These are phyloP conservation scores for Aptenodytes patagonicus DNA, from an alignment of 2,113 vertebrate species.

Conservation along the genomic window DNA sequence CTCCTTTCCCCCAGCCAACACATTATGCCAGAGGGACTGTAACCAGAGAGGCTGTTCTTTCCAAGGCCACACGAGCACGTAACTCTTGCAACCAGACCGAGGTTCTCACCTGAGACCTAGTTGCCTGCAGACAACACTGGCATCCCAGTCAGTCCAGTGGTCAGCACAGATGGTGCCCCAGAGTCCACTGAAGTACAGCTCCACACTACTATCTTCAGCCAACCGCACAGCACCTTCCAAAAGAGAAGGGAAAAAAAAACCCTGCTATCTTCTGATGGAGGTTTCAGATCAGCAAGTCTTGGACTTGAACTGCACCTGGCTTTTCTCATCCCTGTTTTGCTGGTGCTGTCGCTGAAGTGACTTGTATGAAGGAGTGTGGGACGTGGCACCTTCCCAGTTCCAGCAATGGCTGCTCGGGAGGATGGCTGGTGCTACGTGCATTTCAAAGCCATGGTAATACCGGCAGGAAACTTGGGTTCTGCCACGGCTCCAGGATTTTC, in stretches of 20 bases:
- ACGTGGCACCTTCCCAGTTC: background rate
- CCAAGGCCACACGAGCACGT: background rate
- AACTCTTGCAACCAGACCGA: background rate
- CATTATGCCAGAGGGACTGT: background rate
- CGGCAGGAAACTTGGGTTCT: background rate
- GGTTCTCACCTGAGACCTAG: constrained; percentile 79
- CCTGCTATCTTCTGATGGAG: background rate
- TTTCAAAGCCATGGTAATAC: background rate
- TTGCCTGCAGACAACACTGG: constrained; percentile 89
- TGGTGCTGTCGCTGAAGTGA: background rate
- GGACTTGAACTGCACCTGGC: background rate
- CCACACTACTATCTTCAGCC: constrained; percentile 80
- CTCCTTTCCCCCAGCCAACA: background rate
- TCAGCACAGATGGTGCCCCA: constrained; percentile 88
- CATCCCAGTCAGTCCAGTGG: constrained; percentile 86
- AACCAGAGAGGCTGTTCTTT: background rate
- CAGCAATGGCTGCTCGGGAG: background rate
- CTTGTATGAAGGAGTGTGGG: background rate
- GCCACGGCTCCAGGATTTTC: background rate
- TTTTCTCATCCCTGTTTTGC: background rate
- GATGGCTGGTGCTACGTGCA: background rate
- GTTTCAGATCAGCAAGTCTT: background rate
- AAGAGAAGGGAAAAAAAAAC: background rate
- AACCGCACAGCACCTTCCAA: constrained; percentile 79
- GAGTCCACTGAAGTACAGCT: constrained; percentile 82